Base-by-base conservation (phyloP, 1,140 invertebrate genomes). In the Drosophila lacteicornis region DNA sequence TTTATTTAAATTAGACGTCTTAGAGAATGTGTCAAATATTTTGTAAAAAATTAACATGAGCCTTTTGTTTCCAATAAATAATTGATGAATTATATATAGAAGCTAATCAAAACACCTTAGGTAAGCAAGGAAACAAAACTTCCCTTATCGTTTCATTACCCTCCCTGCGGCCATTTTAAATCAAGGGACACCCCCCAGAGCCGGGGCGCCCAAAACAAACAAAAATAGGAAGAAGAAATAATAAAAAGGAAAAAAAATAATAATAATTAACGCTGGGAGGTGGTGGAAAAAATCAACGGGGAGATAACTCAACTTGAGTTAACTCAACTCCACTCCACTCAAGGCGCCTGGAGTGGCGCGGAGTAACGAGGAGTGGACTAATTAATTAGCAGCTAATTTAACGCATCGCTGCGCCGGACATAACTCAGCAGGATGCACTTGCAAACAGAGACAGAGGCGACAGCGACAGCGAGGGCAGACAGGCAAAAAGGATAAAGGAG, bases 331-430 rank as follows among this genome's bases (percentile, higher is more conserved):
- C 27, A 69, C 61, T 84, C 70, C 62, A 46, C 56, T 57, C 58
- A n/a, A 77, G 58, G 78, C 65, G 57, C 67, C 45, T 75, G 50
- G 60, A 77, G 53, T 66, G 38, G 45, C 19, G 43, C 56, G 50
- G 68, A 69, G 79, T 55, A 49, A 33, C 36, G 50, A 33, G 62
- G 67, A 70, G 55, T 69, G 67, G 68, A 73, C 77, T 87, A 87
- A 87, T 87, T 87, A 87, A 87, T 87, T 87, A 90, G 81, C 80
- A 76, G 84, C 80, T 87, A 88, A 90, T 87, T 87, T 88, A 90
- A 87, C 77, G 78, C 80, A 74, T 67, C 69, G 67, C 80, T 77
- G 76, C 65, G 33, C 73, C 60, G 61, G 46, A 69, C 77, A 81
- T 62, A 66, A 69, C 75, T 76, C 59, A 62, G 81, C 79, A 87